Evolutionary conservation across 37 sponge, comb jelly and placozoan genomes (phyloP), one percentile per base, ranked within the genome.

Genomic region (Mnemiopsis leidyi): DNA sequence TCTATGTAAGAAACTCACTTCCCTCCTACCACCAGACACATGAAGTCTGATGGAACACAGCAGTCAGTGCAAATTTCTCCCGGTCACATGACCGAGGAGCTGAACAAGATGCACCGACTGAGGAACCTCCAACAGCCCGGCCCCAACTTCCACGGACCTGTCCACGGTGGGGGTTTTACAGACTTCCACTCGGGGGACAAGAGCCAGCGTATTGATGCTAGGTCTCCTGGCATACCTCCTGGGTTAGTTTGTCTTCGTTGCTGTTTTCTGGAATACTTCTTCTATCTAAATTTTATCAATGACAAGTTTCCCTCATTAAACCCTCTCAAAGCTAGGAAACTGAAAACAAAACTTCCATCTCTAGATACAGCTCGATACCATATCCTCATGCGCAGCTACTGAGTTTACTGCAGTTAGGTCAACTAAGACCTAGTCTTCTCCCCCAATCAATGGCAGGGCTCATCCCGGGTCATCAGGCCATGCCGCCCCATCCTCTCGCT

Each of bases 181-280:
- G 79, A 77, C 79, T 77, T 77, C 36, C 79, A 85, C 90, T 85
- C 61, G 24, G 61, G 3, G 33, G 61, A 85, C 40, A 85, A 38
- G 90, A 33, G 25, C 38, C 61, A 31, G 36, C 79, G 79, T 26
- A 31, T 85, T 3, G 90, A 85, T 85, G 39, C 48, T 21, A 28
- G 90, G 48, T 85, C 90, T 0, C 90, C 90, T 20, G 25, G 36
- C 0, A 38, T 40, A 21, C 90, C 90, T n/a, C 90, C 90, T 21
- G 82, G 82, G 82, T 79, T 23, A 73, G 76, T 73, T 16, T 23
- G 23, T 25, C 16, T 73, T 7, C 68, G 68, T n/a, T n/a, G n/a
- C n/a, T n/a, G n/a, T n/a, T n/a, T n/a, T n/a, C n/a, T n/a, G n/a
- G n/a, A n/a, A n/a, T n/a, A n/a, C n/a, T n/a, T n/a, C n/a, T n/a